These are phyloP conservation scores for Pemphigus obesinymphae DNA, from an alignment of 1,140 invertebrate species.

Conservation along the genomic window DNA sequence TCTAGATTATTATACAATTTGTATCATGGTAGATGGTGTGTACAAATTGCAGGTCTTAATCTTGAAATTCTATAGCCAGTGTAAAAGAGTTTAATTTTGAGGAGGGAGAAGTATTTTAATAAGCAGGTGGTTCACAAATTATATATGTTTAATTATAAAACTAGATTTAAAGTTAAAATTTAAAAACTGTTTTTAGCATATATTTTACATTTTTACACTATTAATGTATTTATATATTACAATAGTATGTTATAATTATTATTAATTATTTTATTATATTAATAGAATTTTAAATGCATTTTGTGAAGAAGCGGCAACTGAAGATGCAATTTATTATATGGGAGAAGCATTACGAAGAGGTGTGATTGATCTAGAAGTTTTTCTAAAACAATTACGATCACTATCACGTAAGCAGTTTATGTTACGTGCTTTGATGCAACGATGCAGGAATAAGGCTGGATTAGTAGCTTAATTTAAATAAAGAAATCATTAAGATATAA, in stretches of 20 bases:
- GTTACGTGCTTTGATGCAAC: constrained; percentile 88
- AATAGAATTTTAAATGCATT: constrained; percentile 84
- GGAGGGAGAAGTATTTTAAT: too few relatives aligned
- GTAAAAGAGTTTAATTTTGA: too few relatives aligned
- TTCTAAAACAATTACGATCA: constrained; percentile 92
- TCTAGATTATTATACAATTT: too few relatives aligned
- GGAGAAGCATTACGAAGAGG: constrained; percentile 90
- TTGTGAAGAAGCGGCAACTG: constrained; percentile 94
- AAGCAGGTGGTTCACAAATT: too few relatives aligned
- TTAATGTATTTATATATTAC: neutral
- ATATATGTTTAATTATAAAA: too few relatives aligned
- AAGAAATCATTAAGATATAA: neutral
- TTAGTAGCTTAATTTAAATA: constrained; percentile 51
- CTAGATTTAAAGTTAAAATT: too few relatives aligned
- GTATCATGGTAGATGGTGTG: too few relatives aligned
- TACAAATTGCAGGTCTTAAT: too few relatives aligned
- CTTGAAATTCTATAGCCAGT: too few relatives aligned
- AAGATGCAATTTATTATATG: constrained; percentile 98
- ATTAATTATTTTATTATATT: neutral
- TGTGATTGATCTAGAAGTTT: constrained; percentile 92
- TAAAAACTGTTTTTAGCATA: too few relatives aligned
- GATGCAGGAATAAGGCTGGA: constrained; percentile 93
- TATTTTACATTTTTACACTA: too few relatives aligned
- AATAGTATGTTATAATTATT: neutral
- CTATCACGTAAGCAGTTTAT: constrained; percentile 94